phyloP scores from a whole-genome alignment of 2,888 invertebrate species.

The Acleris literana region DNA sequence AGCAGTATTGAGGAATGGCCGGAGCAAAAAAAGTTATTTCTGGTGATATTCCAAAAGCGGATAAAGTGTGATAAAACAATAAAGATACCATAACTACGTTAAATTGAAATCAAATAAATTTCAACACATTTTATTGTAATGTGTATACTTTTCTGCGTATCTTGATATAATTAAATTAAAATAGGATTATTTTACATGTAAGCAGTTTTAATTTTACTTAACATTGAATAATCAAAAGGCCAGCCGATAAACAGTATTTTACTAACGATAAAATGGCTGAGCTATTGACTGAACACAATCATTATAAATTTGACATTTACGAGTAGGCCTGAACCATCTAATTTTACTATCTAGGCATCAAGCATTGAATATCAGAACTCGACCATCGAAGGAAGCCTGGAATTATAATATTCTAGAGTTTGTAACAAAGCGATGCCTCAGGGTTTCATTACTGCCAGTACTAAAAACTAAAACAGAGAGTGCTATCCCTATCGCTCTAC shows the following conservation, averaged over 20 bases:
- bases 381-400: conserved; percentile 41
- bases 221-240: neutral
- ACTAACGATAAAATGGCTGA: neutral
- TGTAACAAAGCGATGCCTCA: conserved; percentile 53
- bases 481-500: neutral
- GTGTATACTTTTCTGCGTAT: too few relatives aligned
- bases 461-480: conserved; percentile 3
- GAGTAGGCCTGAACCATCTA: conserved; percentile 27
- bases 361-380: conserved; percentile 23
- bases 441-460: conserved; percentile 49
- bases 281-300: conserved; percentile 12
- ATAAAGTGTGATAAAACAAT: too few relatives aligned
- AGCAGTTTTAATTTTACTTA: neutral
- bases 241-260: neutral
- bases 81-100: too few relatives aligned
- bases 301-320: conserved; percentile 30
- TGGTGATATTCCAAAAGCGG: too few relatives aligned
- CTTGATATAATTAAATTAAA: too few relatives aligned
- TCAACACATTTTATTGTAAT: too few relatives aligned
- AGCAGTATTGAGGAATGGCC: too few relatives aligned
- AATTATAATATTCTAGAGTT: conserved; percentile 51
- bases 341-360: conserved; percentile 25
- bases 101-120: too few relatives aligned
- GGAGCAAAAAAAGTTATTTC: too few relatives aligned
- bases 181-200: neutral